Percentiles rank a stretch among this genome's conserved stretches.
Conservation (phyloP, 1,140 invertebrate genomes). For the Lutraria rhynchaena region DNA sequence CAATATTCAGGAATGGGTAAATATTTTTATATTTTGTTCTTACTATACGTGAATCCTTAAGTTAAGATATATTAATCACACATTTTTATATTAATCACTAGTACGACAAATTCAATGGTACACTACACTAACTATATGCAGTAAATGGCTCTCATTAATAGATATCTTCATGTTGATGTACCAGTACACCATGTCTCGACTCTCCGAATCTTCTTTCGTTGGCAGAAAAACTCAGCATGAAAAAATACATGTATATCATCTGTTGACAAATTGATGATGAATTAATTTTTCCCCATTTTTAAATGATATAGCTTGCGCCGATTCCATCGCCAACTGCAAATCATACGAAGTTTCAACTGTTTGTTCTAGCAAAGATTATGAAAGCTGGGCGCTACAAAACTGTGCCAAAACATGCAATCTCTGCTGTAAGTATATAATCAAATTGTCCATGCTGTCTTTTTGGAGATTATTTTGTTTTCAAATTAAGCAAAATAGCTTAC, state of each 20-base stretch:
- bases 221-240: background rate
- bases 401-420: constrained; percentile 28
- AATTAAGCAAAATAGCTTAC: too few species aligned
- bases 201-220: too few species aligned
- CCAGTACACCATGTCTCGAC: too few species aligned
- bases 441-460: too few species aligned
- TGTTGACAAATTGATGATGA: background rate
- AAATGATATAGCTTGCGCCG: constrained; percentile 13
- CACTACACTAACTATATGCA: too few species aligned
- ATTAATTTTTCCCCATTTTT: background rate
- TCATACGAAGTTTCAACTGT: constrained; percentile 26
- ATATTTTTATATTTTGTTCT: background rate
- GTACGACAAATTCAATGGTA: too few species aligned
- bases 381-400: constrained; percentile 32
- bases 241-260: background rate
- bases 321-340: constrained; percentile 24
- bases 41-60: background rate
- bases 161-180: too few species aligned
- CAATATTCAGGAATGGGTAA: too few species aligned
- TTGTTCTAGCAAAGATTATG: constrained; percentile 24
- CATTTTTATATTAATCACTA: too few species aligned
- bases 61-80: too few species aligned
- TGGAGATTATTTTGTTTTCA: too few species aligned
- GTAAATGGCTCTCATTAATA: too few species aligned
- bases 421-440: constrained; percentile 28